These are phyloP conservation scores for Lepidothrix coronata DNA, from an alignment of 2,113 vertebrate species.

Conservation along the genomic window DNA sequence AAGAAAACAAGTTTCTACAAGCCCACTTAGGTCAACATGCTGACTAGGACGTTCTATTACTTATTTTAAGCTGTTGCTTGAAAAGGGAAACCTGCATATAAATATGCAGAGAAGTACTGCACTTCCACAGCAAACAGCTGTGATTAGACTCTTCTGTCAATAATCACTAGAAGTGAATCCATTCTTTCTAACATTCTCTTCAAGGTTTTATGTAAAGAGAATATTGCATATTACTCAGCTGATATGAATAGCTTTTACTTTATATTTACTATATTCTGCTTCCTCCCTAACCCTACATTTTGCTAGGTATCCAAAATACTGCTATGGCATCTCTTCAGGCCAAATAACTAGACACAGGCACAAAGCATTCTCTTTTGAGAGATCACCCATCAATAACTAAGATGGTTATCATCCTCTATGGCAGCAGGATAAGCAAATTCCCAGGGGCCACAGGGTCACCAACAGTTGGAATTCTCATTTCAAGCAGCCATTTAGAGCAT, in stretches of 20 bases:
- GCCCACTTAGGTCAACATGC: rapidly evolving
- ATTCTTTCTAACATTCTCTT: neutral
- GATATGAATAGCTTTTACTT: neutral
- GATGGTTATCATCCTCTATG: neutral
- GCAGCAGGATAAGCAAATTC: neutral
- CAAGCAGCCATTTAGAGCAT: neutral
- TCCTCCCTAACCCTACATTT: neutral
- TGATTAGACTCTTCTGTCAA: neutral
- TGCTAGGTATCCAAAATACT: neutral
- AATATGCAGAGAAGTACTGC: neutral
- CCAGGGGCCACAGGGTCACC: neutral
- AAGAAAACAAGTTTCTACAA: neutral
- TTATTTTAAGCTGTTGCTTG: neutral
- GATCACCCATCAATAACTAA: neutral
- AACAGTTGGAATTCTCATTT: neutral
- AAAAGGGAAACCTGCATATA: neutral
- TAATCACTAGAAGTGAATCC: neutral
- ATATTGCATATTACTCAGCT: neutral
- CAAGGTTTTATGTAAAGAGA: neutral
- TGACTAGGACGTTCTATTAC: neutral
- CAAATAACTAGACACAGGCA: neutral
- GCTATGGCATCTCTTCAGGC: neutral
- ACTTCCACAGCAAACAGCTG: neutral
- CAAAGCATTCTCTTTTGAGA: neutral
- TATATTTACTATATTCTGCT: neutral